These are phyloP conservation scores for Numenius phaeopus DNA, from an alignment of 2,797 vertebrate species.

Conservation along the genomic window DNA sequence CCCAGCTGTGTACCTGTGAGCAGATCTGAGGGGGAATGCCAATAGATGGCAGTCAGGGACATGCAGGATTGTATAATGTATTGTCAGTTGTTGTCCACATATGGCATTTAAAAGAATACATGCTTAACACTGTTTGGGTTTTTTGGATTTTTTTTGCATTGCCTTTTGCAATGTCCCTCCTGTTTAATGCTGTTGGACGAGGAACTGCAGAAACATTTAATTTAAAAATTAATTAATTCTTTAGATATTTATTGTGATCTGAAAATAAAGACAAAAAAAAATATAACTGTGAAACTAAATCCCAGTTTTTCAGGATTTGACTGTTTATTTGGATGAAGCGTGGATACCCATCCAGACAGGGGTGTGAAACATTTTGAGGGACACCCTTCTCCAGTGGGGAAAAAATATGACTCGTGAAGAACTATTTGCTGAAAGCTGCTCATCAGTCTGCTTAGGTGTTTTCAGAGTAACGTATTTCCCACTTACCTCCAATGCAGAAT, in stretches of 20 bases:
- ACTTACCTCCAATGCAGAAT: background rate
- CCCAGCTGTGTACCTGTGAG: background rate
- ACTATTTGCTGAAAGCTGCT: background rate
- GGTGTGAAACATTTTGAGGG: background rate
- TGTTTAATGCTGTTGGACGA: background rate
- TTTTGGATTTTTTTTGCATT: background rate
- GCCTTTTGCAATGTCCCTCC: background rate
- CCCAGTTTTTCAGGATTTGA: background rate
- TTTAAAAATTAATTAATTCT: background rate
- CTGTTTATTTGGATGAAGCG: background rate
- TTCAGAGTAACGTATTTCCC: background rate
- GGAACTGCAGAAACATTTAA: background rate
- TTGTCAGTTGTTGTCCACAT: background rate
- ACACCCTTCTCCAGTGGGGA: background rate
- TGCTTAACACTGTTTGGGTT: background rate
- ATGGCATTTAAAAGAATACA: background rate
- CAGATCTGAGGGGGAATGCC: background rate
- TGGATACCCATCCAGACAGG: background rate
- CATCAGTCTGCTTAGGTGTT: background rate
- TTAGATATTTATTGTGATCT: background rate
- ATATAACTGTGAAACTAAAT: background rate
- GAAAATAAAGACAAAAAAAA: constrained; percentile 2
- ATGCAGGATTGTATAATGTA: background rate
- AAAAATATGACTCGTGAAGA: background rate
- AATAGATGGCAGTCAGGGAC: background rate